Conservation (phyloP, 2,888 invertebrate genomes). For the Pimpla rufipes region DNA sequence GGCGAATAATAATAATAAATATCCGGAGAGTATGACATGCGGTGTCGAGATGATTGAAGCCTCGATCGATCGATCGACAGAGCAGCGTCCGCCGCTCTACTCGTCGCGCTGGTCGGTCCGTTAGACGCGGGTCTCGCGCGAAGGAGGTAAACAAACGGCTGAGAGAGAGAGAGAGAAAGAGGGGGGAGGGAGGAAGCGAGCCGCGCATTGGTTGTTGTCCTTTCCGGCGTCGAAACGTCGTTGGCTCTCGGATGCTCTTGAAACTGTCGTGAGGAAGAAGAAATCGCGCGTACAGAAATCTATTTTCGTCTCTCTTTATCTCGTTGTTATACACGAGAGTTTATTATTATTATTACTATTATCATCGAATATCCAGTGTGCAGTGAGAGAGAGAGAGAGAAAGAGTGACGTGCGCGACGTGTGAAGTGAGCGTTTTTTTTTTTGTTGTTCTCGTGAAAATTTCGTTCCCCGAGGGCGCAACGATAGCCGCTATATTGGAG, state of each 20-base stretch:
- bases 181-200: conserved; percentile 44
- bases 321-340: conserved; percentile 15
- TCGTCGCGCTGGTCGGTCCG: conserved; percentile 42
- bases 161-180: conserved; percentile 14
- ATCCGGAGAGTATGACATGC: conserved; percentile 19
- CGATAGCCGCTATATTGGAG: conserved; percentile 84
- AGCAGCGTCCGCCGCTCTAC: neutral
- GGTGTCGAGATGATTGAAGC: conserved; percentile 16
- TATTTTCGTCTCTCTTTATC: neutral
- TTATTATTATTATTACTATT: too few relatives aligned
- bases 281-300: neutral
- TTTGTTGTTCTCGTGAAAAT: conserved; percentile 21
- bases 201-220: neutral
- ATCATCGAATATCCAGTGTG: conserved; percentile 32
- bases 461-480: conserved; percentile 63
- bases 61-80: conserved; percentile 45
- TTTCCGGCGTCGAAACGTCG: neutral
- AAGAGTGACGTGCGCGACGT: neutral
- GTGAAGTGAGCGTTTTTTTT: conserved; percentile 41
- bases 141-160: conserved; percentile 38
- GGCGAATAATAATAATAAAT: too few relatives aligned
- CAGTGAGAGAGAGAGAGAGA: conserved; percentile 6
- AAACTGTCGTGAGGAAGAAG: neutral
- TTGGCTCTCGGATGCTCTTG: too few relatives aligned
- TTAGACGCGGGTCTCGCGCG: conserved; percentile 17